These are phyloP conservation scores for Hydrotaea cyrtoneurina DNA, from an alignment of 2,888 invertebrate species.

Conservation along the genomic window DNA sequence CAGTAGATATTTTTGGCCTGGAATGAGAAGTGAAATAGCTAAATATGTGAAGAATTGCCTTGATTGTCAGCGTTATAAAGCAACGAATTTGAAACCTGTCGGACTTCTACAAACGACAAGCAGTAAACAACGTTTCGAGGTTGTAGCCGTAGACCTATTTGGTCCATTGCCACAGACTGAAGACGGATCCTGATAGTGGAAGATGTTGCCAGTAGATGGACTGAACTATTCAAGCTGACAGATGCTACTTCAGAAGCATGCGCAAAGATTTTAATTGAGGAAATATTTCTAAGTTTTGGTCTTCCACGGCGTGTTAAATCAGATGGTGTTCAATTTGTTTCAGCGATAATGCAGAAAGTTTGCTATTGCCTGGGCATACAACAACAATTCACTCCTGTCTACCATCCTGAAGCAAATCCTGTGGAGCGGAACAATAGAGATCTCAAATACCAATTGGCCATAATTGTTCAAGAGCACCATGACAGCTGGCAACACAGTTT, in stretches of 20 bases:
- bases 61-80: no score
- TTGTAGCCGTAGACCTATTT: no score
- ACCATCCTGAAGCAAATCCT: conserved; percentile 75
- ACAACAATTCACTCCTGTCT: conserved; percentile 69
- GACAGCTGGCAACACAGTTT: no score
- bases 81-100: no score
- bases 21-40: no score
- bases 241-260: conserved; percentile 73
- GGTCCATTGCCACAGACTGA: no score
- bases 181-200: no score
- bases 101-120: no score
- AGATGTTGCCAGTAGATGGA: conserved; percentile 71
- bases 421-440: conserved; percentile 35
- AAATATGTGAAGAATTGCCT: no score
- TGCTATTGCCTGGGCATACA: conserved; percentile 57
- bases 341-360: conserved; percentile 67
- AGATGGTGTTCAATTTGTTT: conserved; percentile 76
- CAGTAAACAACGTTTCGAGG: no score
- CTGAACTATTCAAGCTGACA: conserved; percentile 73
- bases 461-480: conserved; percentile 15
- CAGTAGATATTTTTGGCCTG: no score
- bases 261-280: conserved; percentile 75
- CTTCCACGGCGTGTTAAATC: conserved; percentile 71
- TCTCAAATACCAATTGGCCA: not conserved
- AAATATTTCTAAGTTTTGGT: conserved; percentile 74